phyloP scores from a whole-genome alignment of 2,113 vertebrate genomes.

The Chitala chitala region DNA sequence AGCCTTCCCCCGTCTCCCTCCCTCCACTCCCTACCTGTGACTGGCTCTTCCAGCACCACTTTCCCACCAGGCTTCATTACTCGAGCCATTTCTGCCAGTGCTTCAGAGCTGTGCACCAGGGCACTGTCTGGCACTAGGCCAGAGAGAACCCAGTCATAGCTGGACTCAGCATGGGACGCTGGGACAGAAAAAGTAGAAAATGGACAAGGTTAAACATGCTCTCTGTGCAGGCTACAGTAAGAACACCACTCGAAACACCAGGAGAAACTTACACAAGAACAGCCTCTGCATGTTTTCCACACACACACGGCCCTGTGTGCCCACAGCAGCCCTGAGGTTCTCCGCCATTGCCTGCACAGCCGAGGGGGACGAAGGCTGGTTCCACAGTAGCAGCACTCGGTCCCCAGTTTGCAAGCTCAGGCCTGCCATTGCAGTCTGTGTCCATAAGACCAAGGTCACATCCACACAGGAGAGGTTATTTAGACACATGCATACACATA shows the following conservation, averaged over 20 bases:
- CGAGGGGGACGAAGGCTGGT: conserved; percentile 48
- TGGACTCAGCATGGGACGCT: conserved; percentile 78
- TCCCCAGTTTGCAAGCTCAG: conserved; percentile 68
- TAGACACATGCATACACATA: conserved; percentile 7
- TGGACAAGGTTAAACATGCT: background rate
- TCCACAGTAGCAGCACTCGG: conserved; percentile 76
- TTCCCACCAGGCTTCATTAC: conserved; percentile 80
- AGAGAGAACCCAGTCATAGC: conserved; percentile 75
- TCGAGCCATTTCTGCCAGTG: conserved; percentile 77
- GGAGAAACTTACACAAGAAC: conserved; percentile 67
- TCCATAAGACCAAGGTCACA: background rate
- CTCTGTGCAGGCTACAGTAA: background rate
- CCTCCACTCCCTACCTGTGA: conserved; percentile 52
- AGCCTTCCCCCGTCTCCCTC: background rate
- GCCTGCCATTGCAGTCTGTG: conserved; percentile 63
- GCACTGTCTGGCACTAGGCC: conserved; percentile 66
- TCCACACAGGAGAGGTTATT: too few species aligned
- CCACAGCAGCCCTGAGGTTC: conserved; percentile 57
- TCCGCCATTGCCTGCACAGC: conserved; percentile 66
- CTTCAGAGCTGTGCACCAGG: conserved; percentile 65
- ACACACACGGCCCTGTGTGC: conserved; percentile 56
- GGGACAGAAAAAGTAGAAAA: conserved; percentile 12
- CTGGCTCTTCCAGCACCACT: conserved; percentile 74
- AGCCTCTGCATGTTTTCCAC: conserved; percentile 79
- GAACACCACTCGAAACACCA: too few species aligned